phyloP scores from a whole-genome alignment of 2,888 invertebrate species.

The Hypsopygia costalis region DNA sequence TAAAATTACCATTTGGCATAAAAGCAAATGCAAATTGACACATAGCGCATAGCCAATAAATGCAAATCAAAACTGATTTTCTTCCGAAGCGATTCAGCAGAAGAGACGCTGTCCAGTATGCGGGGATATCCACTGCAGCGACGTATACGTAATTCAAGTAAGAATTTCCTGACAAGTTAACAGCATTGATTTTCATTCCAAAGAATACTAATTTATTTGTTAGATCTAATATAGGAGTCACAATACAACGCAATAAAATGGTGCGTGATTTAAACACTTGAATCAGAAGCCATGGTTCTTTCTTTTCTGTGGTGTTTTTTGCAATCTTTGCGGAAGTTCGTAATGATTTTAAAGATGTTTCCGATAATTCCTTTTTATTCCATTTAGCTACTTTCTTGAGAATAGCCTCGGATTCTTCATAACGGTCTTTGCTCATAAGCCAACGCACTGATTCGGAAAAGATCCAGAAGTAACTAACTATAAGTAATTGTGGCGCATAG shows the following conservation, averaged over 20 bases:
- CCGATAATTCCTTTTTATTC: slow-evolving; percentile 80
- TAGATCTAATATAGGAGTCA: slow-evolving; percentile 83
- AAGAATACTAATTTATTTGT: slow-evolving; percentile 86
- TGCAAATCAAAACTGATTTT: slow-evolving; percentile 81
- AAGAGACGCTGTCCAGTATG: slow-evolving; percentile 83
- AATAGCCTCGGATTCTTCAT: slow-evolving; percentile 82
- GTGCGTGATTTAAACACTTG: slow-evolving; percentile 48
- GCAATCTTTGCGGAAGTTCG: slow-evolving; percentile 54
- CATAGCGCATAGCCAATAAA: slow-evolving; percentile 82
- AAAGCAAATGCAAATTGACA: slow-evolving; percentile 83
- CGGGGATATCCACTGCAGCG: slow-evolving; percentile 85
- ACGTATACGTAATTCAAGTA: slow-evolving; percentile 85
- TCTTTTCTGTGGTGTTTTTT: slow-evolving; percentile 39
- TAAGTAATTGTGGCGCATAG: slow-evolving; percentile 86
- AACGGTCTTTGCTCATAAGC: slow-evolving; percentile 86
- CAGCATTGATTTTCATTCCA: slow-evolving; percentile 85
- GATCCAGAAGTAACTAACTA: slow-evolving; percentile 85
- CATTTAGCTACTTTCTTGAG: slow-evolving; percentile 82
- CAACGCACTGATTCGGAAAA: slow-evolving; percentile 89
- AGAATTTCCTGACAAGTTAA: slow-evolving; percentile 83
- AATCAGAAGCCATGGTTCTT: slow-evolving; percentile 54
- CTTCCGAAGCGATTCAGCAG: slow-evolving; percentile 83
- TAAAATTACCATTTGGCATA: slow-evolving; percentile 71
- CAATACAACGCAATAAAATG: slow-evolving; percentile 49
- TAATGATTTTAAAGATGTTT: slow-evolving; percentile 70